phyloP scores from a whole-genome alignment of 2,888 invertebrate genomes.

The Drosophila phalerata region DNA sequence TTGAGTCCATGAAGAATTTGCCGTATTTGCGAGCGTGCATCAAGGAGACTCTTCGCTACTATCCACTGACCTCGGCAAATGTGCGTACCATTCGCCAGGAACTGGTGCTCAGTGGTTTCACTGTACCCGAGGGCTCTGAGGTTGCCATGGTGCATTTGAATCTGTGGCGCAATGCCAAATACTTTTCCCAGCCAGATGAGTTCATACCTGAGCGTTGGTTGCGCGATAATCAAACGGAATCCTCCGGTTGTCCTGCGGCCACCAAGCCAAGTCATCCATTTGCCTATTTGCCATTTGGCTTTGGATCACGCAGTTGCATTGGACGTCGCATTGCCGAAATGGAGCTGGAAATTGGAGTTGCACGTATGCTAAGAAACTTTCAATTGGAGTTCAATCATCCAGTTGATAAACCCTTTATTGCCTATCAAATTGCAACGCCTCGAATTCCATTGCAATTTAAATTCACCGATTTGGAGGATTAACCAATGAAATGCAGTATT shows the following conservation, averaged over 20 bases:
- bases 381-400: conserved; percentile 83
- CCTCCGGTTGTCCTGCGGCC: conserved; percentile 87
- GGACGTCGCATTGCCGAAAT: conserved; percentile 91
- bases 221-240: conserved; percentile 73
- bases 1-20: conserved; percentile 85
- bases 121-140: conserved; percentile 88
- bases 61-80: conserved; percentile 88
- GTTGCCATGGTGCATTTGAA: conserved; percentile 90
- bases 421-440: conserved; percentile 78
- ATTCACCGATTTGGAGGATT: conserved; percentile 63
- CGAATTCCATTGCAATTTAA: conserved; percentile 83
- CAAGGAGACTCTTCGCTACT: conserved; percentile 89
- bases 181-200: conserved; percentile 87
- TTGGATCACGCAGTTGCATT: conserved; percentile 87
- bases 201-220: conserved; percentile 92
- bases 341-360: conserved; percentile 87
- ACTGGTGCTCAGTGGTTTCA: conserved; percentile 88
- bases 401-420: conserved; percentile 70
- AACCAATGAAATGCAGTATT: neutral
- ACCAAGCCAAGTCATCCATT: conserved; percentile 69
- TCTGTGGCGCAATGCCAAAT: conserved; percentile 88
- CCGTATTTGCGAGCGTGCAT: conserved; percentile 90
- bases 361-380: conserved; percentile 84
- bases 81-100: conserved; percentile 87
- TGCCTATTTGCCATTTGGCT: conserved; percentile 79